Evolutionary conservation across 2,797 vertebrate genomes (phyloP).

Genomic region (Muraenolepis orangiensis): DNA sequence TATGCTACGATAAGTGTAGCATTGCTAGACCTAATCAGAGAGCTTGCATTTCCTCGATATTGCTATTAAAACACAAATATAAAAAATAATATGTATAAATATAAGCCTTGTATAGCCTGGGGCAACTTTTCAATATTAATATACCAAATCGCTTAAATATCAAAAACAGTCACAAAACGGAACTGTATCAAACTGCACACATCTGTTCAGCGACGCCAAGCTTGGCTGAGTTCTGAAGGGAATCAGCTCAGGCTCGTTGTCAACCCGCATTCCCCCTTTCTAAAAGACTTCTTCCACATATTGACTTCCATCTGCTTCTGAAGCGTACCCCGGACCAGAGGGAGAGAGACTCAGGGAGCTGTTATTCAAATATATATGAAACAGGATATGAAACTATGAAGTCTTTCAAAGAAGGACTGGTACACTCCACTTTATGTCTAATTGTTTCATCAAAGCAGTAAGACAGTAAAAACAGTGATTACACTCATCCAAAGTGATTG

Average conservation of each 20-base stretch:
- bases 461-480: background rate
- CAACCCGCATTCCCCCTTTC: background rate
- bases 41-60: slow-evolving; percentile 41
- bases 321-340: background rate
- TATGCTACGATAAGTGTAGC: background rate
- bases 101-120: slow-evolving; percentile 33
- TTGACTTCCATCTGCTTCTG: background rate
- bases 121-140: slow-evolving; percentile 64
- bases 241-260: background rate
- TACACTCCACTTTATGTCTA: background rate
- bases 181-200: background rate
- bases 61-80: slow-evolving; percentile 37
- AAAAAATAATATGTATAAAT: slow-evolving; percentile 16
- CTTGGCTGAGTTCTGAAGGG: background rate
- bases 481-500: background rate
- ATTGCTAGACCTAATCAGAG: slow-evolving; percentile 55
- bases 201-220: background rate
- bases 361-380: background rate
- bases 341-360: background rate
- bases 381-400: too few species aligned
- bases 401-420: background rate
- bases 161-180: slow-evolving; percentile 53
- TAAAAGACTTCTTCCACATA: background rate
- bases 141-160: slow-evolving; percentile 51
- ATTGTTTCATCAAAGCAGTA: too few species aligned